These are phyloP conservation scores for Theristicus caerulescens DNA, from an alignment of 2,113 vertebrate genomes.

Conservation along the genomic window DNA sequence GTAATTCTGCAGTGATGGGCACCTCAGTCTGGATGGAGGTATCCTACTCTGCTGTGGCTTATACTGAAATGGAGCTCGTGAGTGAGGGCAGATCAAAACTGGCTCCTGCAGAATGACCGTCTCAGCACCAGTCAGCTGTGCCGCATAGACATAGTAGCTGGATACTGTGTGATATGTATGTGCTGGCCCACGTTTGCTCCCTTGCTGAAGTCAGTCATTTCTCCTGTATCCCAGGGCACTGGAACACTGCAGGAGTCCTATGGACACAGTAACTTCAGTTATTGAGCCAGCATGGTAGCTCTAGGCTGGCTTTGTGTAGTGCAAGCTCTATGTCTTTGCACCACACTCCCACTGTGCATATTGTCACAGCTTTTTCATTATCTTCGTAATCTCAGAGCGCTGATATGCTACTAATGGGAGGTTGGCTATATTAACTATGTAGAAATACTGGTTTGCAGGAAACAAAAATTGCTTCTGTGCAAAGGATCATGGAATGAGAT, in stretches of 20 bases:
- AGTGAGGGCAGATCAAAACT: background rate
- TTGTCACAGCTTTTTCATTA: background rate
- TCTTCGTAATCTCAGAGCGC: background rate
- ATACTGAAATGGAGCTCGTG: background rate
- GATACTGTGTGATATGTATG: background rate
- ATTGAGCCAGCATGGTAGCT: background rate
- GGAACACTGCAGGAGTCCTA: background rate
- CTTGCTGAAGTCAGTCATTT: background rate
- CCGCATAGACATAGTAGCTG: background rate
- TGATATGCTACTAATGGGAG: background rate
- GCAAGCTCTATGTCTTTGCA: background rate
- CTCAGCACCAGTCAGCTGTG: rapidly evolving
- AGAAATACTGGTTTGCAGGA: background rate
- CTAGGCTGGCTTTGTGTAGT: background rate
- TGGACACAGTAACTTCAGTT: background rate
- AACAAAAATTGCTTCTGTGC: background rate
- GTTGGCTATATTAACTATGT: background rate
- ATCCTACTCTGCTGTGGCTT: background rate
- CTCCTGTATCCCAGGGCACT: background rate
- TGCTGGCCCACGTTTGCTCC: background rate
- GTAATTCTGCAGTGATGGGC: background rate
- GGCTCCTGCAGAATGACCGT: background rate
- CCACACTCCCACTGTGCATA: background rate
- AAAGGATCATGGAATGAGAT: background rate
- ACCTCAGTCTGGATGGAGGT: background rate